Base-by-base conservation (phyloP, 2,888 invertebrate genomes). In the Morpho achilles region DNA sequence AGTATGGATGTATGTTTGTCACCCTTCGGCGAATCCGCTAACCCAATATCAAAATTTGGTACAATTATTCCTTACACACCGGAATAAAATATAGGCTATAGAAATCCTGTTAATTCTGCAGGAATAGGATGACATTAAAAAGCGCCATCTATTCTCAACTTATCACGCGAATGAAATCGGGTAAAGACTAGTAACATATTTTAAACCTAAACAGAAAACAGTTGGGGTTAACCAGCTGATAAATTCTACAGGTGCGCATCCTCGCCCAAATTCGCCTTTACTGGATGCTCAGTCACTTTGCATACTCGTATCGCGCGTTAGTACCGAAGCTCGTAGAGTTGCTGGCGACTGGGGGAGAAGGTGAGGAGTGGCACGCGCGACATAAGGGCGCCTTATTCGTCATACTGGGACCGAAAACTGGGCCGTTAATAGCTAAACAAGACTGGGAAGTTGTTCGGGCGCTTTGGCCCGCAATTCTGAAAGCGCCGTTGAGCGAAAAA, bases 401-500 rank as follows among this genome's bases (percentile, higher is more conserved):
- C 57, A 84, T 97, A 67, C 79, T 95, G 59, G 95, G 95, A 0
- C 93, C 94, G 0, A 93, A 94, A 70, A 82, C 89, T 8, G 91
- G 92, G 4, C 93, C 94, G 0, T 81, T 97, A 7, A 81, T 95
- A 1, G 92, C 94, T 8, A 93, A 94, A 69, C 94, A 94, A 64
- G 94, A 96, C 76, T 98, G 97, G 97, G 88, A 93, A 7, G 91
- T 94, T 4, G 87, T 95, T 16, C 82, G 91, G 45, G 84, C 92
- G 39, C 78, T 98, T 0, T 97, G 97, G 97, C 95, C 96, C 0
- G 93, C 95, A 1, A 75, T 98, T 22, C 88, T 97, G 0, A 91
- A 92, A 59, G 94, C 96, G 0, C 94, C 94, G 63, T 94, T 96
- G 51, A 96, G 96, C 3, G 98, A 98, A 75, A 97, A 98, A 76